These are phyloP conservation scores for Euspilapteryx auroguttella DNA, from an alignment of 2,888 invertebrate species.

Conservation along the genomic window DNA sequence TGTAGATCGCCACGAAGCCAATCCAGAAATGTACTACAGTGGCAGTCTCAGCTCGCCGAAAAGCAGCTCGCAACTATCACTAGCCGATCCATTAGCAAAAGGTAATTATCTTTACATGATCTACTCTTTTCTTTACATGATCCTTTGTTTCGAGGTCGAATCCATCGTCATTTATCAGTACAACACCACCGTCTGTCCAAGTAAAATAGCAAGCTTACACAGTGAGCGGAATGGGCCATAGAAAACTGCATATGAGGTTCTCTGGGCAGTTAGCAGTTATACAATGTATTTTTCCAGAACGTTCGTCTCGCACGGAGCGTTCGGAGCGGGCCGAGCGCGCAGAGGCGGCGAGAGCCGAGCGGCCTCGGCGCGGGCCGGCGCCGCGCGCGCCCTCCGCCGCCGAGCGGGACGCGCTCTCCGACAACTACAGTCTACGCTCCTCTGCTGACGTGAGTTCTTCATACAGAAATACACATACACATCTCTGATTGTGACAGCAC, in stretches of 20 bases:
- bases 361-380: conserved; percentile 25
- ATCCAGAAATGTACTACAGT: conserved; percentile 49
- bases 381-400: conserved; percentile 26
- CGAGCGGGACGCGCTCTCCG: conserved; percentile 42
- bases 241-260: too few species aligned
- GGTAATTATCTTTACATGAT: too few species aligned
- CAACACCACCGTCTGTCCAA: too few species aligned
- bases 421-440: conserved; percentile 51
- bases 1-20: too few species aligned
- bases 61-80: conserved; percentile 35
- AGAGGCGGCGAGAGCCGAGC: conserved; percentile 26
- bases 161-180: too few species aligned
- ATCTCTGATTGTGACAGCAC: too few species aligned
- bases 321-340: conserved; percentile 29
- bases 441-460: conserved; percentile 39
- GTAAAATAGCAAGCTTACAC: too few species aligned
- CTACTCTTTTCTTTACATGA: too few species aligned
- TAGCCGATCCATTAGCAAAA: conserved; percentile 37
- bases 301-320: conserved; percentile 36
- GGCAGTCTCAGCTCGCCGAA: conserved; percentile 44
- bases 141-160: too few species aligned
- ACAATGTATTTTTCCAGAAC: conserved; percentile 18
- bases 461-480: background rate
- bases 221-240: background rate
- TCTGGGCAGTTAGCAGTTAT: too few species aligned